Conservation (phyloP, 2,113 vertebrate genomes). For the Megaceryle maxima region DNA sequence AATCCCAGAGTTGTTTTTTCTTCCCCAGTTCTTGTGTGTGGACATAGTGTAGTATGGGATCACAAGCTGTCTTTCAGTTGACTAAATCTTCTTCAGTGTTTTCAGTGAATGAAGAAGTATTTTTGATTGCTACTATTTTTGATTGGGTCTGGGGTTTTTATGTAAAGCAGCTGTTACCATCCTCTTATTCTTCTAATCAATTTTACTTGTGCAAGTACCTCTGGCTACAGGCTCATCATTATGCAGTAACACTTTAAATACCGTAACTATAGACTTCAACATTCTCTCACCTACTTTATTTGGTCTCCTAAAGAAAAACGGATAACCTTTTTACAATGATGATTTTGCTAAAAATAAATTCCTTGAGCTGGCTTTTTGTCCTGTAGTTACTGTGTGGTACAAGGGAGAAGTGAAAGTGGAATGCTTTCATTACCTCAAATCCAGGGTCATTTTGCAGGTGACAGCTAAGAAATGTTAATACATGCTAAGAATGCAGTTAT, state of each 20-base stretch:
- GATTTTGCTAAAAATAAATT: conserved; percentile 45
- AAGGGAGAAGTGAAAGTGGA: conserved; percentile 14
- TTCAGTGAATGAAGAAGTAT: not conserved
- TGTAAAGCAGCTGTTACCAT: not conserved
- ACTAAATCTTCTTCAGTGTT: not conserved
- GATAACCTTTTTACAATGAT: not conserved
- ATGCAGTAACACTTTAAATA: conserved; percentile 4
- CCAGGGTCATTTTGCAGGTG: conserved; percentile 47
- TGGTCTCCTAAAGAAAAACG: conserved; percentile 39
- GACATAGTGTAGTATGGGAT: not conserved
- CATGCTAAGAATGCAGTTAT: conserved; percentile 58
- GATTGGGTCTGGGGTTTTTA: not conserved
- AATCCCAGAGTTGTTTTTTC: not conserved
- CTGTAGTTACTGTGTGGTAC: not conserved
- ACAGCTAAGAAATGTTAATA: conserved; percentile 68
- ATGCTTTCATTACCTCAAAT: conserved; percentile 35
- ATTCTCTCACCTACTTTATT: conserved; percentile 46
- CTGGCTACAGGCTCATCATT: not conserved
- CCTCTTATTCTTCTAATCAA: not conserved
- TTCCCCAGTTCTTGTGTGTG: not conserved
- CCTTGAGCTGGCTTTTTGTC: not conserved
- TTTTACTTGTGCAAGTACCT: conserved; percentile 4
- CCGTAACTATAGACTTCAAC: conserved; percentile 10
- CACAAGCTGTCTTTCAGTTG: not conserved
- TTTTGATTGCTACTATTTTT: not conserved